A percentile compares a stretch with the other conserved stretches of the same genome.
phyloP scores from a whole-genome alignment of 2,888 invertebrate species.

The Habrosyne pyritoides region DNA sequence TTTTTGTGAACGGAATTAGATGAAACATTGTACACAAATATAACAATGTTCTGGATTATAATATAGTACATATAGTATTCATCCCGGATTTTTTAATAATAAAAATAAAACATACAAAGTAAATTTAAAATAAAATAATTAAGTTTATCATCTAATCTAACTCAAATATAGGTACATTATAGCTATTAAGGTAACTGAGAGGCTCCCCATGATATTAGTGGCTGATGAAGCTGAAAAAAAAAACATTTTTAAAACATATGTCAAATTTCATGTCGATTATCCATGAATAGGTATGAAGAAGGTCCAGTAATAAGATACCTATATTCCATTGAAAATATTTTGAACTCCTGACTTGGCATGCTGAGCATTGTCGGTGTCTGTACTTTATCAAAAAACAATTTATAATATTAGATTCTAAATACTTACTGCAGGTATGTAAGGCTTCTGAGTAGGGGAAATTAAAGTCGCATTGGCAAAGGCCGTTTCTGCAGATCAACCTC shows the following conservation, averaged over 20 bases:
- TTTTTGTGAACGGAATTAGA: no score
- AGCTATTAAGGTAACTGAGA: constrained; percentile 13
- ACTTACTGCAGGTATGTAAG: constrained; percentile 63
- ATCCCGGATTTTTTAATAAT: no score
- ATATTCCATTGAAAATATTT: no score
- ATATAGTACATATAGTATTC: no score
- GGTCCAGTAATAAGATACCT: no score
- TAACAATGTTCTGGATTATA: no score
- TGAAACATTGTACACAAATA: no score
- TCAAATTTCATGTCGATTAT: background rate
- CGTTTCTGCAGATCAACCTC: constrained; percentile 64
- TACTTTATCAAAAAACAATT: no score
- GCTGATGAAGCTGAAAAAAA: constrained; percentile 35
- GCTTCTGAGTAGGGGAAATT: constrained; percentile 57
- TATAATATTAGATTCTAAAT: background rate
- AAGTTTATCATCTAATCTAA: constrained; percentile 17
- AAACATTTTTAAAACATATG: constrained; percentile 6
- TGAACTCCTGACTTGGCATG: no score
- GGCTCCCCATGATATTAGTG: constrained; percentile 17
- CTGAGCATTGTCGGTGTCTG: no score
- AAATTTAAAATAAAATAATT: background rate
- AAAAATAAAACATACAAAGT: background rate
- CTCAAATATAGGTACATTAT: constrained; percentile 22
- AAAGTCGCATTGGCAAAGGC: constrained; percentile 68
- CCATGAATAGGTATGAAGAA: no score